Conservation (phyloP, 2,888 invertebrate genomes). For the Xanthorhoe spadicearia region DNA sequence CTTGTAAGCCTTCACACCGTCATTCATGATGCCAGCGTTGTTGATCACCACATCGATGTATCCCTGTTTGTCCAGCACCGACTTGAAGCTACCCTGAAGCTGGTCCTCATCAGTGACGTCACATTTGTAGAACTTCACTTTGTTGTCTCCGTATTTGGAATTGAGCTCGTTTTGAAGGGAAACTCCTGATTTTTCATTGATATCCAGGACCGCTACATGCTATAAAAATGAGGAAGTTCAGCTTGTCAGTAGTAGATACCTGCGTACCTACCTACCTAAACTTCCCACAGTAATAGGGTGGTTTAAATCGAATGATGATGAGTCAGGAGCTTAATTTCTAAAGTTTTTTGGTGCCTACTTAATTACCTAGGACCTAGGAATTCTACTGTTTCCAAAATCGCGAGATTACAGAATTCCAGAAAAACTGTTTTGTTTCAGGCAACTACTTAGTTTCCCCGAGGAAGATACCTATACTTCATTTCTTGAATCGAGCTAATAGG, state of each 20-base stretch:
- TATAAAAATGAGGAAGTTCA: constrained; percentile 37
- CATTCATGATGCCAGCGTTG: constrained; percentile 63
- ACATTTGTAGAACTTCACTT: constrained; percentile 57
- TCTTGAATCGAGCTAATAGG: no score
- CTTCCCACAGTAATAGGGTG: no score
- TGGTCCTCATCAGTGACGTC: constrained; percentile 61
- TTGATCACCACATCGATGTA: constrained; percentile 60
- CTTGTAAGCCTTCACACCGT: constrained; percentile 50
- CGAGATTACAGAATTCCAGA: no score
- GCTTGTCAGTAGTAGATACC: not conserved
- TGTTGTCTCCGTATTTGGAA: constrained; percentile 55
- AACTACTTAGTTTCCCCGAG: no score
- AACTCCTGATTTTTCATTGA: constrained; percentile 53
- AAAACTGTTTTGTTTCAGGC: no score
- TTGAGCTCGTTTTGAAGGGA: constrained; percentile 53
- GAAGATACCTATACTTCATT: no score
- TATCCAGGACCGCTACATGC: constrained; percentile 59
- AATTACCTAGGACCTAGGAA: no score
- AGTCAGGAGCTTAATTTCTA: no score
- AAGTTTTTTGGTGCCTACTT: no score
- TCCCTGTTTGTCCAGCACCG: constrained; percentile 50
- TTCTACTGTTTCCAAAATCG: no score
- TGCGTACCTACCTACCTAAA: constrained; percentile 1
- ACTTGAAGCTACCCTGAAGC: constrained; percentile 50
- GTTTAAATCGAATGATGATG: no score